Percentiles rank a stretch among this genome's conserved stretches.
Conservation (phyloP, 1,140 invertebrate species). For the Tenebrio molitor region DNA sequence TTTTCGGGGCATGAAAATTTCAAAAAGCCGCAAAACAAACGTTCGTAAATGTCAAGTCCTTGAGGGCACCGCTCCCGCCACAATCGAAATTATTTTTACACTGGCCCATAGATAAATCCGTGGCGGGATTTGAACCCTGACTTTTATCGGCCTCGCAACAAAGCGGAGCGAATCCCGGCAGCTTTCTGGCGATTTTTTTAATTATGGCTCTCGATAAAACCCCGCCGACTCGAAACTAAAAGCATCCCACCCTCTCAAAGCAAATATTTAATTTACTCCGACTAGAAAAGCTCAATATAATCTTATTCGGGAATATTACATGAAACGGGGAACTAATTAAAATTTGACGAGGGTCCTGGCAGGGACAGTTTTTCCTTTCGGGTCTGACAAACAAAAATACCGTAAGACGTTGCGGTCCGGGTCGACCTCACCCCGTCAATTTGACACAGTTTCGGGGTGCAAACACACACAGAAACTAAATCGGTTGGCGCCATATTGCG, state of each 20-base stretch:
- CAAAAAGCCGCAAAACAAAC: too few relatives aligned
- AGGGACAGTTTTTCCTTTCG: not conserved
- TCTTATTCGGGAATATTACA: constrained; percentile 15
- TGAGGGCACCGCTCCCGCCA: too few relatives aligned
- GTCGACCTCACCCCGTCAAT: not conserved
- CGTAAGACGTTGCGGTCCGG: not conserved
- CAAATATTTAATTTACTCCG: constrained; percentile 30
- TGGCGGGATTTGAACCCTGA: too few relatives aligned
- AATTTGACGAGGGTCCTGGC: constrained; percentile 20
- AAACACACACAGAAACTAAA: not conserved
- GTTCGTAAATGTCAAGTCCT: too few relatives aligned
- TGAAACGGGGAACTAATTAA: constrained; percentile 26
- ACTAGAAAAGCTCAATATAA: constrained; percentile 35
- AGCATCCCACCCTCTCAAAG: constrained; percentile 3
- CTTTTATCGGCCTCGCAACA: too few relatives aligned
- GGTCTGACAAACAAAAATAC: not conserved
- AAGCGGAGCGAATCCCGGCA: too few relatives aligned
- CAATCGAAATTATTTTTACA: too few relatives aligned
- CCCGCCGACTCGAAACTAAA: not conserved
- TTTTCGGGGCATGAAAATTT: too few relatives aligned
- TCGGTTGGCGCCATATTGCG: constrained; percentile 37
- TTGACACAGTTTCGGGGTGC: constrained; percentile 16
- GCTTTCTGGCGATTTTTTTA: not conserved
- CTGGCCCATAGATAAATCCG: too few relatives aligned
- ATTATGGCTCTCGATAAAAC: not conserved